phyloP scores from a whole-genome alignment of 2,888 invertebrate genomes.

The Theristus sp. region DNA sequence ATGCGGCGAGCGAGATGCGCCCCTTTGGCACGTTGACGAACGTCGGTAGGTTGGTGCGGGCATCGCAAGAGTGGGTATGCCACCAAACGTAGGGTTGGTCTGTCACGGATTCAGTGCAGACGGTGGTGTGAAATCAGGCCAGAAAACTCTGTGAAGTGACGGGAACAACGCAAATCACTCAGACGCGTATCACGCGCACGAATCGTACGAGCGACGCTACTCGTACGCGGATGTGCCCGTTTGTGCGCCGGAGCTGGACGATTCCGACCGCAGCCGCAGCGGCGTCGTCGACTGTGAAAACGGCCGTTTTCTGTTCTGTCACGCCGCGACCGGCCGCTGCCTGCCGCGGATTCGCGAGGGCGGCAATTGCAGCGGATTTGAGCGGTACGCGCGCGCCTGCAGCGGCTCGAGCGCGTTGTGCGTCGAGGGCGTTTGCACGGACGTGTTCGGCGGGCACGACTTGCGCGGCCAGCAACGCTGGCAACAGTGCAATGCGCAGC shows the following conservation, averaged over 20 bases:
- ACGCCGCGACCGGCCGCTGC: neutral
- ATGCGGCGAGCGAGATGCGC: neutral
- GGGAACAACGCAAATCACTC: no score
- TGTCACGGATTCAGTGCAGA: neutral
- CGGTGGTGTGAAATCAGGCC: neutral
- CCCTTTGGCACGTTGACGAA: neutral
- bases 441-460: no score
- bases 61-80: no score
- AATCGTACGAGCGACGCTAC: neutral
- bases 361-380: neutral
- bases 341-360: neutral
- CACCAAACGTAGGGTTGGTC: no score
- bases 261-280: no score
- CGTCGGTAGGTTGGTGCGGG: no score
- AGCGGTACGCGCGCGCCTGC: neutral
- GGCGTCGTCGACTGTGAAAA: no score
- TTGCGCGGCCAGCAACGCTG: no score
- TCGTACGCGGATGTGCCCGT: neutral
- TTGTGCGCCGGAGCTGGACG: no score
- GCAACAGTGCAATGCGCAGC: no score
- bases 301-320: neutral
- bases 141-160: neutral
- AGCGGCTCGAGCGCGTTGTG: neutral
- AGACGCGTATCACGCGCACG: no score
- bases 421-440: neutral